These are phyloP conservation scores for Agyllia agylla DNA, from an alignment of 2,888 invertebrate species.

Conservation along the genomic window DNA sequence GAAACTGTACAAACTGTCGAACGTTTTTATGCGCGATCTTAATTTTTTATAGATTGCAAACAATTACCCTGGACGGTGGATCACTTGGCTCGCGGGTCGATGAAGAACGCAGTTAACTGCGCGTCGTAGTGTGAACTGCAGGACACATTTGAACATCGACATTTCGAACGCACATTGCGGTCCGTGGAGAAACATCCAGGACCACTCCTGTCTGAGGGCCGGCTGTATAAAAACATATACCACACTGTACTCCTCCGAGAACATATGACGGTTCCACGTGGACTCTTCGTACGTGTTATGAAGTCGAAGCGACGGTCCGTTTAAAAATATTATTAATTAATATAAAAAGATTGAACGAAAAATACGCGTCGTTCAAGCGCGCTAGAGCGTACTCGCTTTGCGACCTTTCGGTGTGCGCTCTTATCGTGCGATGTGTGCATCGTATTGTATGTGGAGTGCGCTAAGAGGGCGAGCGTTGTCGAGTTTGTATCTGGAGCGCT, in stretches of 20 bases:
- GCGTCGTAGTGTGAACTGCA: constrained; percentile 1
- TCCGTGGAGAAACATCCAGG: background rate
- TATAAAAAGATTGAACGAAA: background rate
- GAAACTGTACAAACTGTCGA: background rate
- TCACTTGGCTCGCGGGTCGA: constrained; percentile 3
- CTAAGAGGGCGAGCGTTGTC: background rate
- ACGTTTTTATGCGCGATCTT: background rate
- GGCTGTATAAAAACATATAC: background rate
- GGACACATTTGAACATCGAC: background rate
- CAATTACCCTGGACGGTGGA: constrained; percentile 3
- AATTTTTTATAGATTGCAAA: background rate
- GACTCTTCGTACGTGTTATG: too few species aligned
- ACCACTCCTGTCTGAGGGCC: background rate
- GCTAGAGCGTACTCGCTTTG: background rate
- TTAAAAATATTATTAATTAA: background rate
- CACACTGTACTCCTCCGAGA: background rate
- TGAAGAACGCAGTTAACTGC: constrained; percentile 3
- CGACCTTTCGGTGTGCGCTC: background rate
- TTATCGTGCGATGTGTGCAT: too few species aligned
- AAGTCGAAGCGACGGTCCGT: background rate
- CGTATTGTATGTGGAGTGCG: background rate
- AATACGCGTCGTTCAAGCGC: background rate
- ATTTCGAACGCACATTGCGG: background rate
- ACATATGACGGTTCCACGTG: background rate
- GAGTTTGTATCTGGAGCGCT: background rate